A percentile compares a stretch with the other conserved stretches of the same genome.
phyloP scores from a whole-genome alignment of 2,113 vertebrate species.

The Cynocephalus volans region DNA sequence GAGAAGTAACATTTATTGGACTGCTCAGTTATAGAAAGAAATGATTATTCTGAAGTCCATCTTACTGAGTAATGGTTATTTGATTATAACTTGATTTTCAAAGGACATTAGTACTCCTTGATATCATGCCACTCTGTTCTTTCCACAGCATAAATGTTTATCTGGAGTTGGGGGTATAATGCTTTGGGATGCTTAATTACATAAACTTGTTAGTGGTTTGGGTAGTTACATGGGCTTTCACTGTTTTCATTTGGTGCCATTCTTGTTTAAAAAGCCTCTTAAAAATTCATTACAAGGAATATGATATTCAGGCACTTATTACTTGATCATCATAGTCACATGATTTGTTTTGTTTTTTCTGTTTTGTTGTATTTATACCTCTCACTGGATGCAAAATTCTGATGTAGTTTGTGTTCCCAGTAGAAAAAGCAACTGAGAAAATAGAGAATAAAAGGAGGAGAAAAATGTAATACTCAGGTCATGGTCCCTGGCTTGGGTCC shows the following conservation, averaged over 20 bases:
- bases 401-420: not conserved
- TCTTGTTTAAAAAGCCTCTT: not conserved
- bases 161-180: not conserved
- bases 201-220: not conserved
- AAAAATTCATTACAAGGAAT: not conserved
- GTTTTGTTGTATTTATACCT: not conserved
- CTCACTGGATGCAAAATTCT: not conserved
- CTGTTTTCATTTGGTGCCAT: not conserved
- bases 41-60: not conserved
- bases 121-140: not conserved
- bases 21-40: slow-evolving; percentile 74
- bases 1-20: slow-evolving; percentile 86
- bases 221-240: not conserved
- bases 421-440: not conserved
- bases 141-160: not conserved
- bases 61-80: slow-evolving; percentile 64
- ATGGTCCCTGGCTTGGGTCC: accelerated
- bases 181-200: not conserved
- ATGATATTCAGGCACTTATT: not conserved
- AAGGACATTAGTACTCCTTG: not conserved
- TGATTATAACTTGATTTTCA: slow-evolving; percentile 71
- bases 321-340: not conserved
- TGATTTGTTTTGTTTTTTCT: not conserved
- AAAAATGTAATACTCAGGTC: not conserved
- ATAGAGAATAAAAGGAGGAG: not conserved